Evolutionary conservation across 2,113 vertebrate species (phyloP).

Genomic region (Falcunculus frontatus): DNA sequence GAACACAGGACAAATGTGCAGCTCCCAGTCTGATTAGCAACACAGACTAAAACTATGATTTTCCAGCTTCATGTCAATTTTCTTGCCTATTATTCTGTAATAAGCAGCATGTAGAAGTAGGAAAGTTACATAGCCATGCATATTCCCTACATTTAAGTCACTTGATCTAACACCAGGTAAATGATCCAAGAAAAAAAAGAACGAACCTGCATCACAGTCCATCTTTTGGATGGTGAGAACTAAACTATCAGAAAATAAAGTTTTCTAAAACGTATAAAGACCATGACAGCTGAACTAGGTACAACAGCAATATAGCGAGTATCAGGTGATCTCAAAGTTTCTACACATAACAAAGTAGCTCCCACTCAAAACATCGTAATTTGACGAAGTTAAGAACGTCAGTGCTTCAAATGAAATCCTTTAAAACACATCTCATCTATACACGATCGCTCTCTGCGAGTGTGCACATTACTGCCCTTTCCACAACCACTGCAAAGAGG

Average conservation of each 20-base stretch:
- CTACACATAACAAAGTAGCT: not conserved
- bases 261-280: not conserved
- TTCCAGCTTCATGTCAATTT: not conserved
- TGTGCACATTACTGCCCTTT: not conserved
- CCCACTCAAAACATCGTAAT: not conserved
- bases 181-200: not conserved
- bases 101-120: not conserved
- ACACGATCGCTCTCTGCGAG: not conserved
- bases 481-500: not conserved
- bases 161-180: not conserved
- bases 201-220: not conserved
- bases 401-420: not conserved
- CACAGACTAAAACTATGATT: not conserved
- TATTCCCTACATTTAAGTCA: not conserved
- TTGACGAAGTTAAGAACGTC: not conserved
- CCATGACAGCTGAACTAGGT: not conserved
- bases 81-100: not conserved
- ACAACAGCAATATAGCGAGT: not conserved
- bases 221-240: not conserved
- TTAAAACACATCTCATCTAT: not conserved
- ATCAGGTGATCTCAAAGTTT: conserved; percentile 12
- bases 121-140: not conserved
- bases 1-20: not conserved
- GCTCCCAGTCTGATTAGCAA: not conserved
- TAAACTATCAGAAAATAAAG: not conserved